Evolutionary conservation across 2,113 vertebrate genomes (phyloP).

Genomic region (Azemiops feae): DNA sequence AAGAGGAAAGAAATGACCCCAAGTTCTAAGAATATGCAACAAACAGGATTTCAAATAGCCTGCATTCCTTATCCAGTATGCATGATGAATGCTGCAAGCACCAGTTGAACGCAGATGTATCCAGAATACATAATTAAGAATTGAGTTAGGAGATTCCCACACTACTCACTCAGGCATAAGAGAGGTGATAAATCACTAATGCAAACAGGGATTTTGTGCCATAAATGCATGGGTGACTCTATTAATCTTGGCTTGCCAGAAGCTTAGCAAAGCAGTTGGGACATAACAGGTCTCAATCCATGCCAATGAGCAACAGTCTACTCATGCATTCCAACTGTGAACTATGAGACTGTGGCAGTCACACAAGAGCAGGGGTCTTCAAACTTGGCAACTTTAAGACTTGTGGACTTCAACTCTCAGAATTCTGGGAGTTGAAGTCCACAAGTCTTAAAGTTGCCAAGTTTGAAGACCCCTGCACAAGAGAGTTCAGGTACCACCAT

Average conservation of each 20-base stretch:
- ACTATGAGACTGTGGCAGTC: background rate
- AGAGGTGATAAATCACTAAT: background rate
- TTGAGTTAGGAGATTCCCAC: background rate
- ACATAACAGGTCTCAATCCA: background rate
- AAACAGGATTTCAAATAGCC: background rate
- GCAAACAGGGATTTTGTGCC: background rate
- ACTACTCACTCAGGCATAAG: background rate
- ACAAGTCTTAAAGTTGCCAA: too few relatives aligned
- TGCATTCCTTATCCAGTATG: background rate
- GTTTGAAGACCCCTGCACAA: background rate
- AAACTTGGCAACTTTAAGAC: too few relatives aligned
- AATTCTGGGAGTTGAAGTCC: too few relatives aligned
- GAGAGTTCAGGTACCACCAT: background rate
- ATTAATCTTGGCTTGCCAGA: background rate
- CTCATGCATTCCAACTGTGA: background rate
- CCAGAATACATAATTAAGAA: background rate
- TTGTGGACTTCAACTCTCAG: too few relatives aligned
- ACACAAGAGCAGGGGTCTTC: background rate
- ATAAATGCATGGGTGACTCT: background rate
- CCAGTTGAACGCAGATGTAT: background rate
- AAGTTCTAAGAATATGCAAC: background rate
- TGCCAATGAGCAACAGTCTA: background rate
- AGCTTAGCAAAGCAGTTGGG: background rate
- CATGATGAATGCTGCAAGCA: background rate
- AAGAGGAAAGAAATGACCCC: background rate